Percentiles rank a stretch among this genome's conserved stretches.
Evolutionary conservation across 2,113 vertebrate genomes (phyloP).

Genomic region (Silurus meridionalis): DNA sequence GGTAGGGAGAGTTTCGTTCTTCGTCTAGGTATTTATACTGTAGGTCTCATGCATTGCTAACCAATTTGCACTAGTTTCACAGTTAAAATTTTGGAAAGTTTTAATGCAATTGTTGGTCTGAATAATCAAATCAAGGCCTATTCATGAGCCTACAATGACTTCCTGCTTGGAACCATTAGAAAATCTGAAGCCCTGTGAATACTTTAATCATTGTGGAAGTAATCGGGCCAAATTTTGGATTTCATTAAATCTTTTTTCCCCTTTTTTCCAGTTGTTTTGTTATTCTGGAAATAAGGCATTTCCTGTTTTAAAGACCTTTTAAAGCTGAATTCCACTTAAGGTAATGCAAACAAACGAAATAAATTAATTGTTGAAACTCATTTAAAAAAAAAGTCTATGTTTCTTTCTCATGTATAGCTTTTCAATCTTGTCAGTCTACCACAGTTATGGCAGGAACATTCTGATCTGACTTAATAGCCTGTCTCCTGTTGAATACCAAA

Average conservation of each 20-base stretch:
- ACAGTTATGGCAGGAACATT: conserved; percentile 26
- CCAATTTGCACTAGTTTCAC: conserved; percentile 2
- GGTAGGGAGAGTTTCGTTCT: not conserved
- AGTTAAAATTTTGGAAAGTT: conserved; percentile 26
- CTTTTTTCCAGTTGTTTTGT: not conserved
- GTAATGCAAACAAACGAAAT: not conserved
- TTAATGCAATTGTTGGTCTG: conserved; percentile 35
- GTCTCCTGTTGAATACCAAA: conserved; percentile 12
- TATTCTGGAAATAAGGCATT: conserved; percentile 6
- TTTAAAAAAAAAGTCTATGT: conserved; percentile 6
- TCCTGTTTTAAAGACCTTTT: not conserved
- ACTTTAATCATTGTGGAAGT: conserved; percentile 36
- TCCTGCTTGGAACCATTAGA: conserved; percentile 29
- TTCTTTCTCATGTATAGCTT: conserved; percentile 9
- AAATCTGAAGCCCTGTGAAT: conserved; percentile 32
- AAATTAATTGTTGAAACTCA: conserved; percentile 4
- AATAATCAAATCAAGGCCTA: conserved; percentile 39
- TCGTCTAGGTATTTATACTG: not conserved
- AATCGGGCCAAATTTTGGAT: conserved; percentile 17
- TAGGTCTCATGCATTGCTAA: not conserved
- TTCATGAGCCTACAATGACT: conserved; percentile 37
- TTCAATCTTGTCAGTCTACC: conserved; percentile 15
- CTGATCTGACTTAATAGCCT: conserved; percentile 32
- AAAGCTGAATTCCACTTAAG: not conserved
- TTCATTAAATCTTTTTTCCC: conserved; percentile 7